Evolutionary conservation across 2,888 invertebrate species (phyloP).

Genomic region (Pandemis corylana): DNA sequence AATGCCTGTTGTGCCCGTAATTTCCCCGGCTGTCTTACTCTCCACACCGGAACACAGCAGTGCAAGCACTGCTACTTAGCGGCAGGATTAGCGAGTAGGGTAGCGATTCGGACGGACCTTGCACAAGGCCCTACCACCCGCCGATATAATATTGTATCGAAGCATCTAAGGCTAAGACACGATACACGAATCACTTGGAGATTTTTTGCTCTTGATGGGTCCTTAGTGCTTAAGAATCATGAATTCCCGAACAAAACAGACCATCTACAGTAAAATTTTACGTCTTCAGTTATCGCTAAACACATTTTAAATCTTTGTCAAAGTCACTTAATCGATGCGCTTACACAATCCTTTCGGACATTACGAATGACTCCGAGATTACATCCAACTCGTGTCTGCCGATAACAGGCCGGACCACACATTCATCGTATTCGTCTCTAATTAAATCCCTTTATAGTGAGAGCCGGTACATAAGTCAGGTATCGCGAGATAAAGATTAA

Average conservation of each 20-base stretch:
- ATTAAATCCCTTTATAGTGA: constrained; percentile 70
- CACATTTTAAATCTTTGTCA: constrained; percentile 53
- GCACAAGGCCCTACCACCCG: too few relatives aligned
- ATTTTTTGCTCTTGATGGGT: not conserved
- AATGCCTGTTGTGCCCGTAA: too few relatives aligned
- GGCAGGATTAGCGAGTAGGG: too few relatives aligned
- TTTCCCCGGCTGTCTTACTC: too few relatives aligned
- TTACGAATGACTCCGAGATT: constrained; percentile 70
- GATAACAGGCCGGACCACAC: constrained; percentile 75
- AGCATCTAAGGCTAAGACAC: too few relatives aligned
- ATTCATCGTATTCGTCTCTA: constrained; percentile 71
- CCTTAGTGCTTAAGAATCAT: not conserved
- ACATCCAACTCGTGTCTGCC: constrained; percentile 67
- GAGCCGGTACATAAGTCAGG: constrained; percentile 55
- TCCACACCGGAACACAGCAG: too few relatives aligned
- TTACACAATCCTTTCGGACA: constrained; percentile 61
- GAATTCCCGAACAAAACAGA: constrained; percentile 17
- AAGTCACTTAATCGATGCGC: constrained; percentile 52
- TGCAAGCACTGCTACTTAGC: too few relatives aligned
- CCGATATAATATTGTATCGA: too few relatives aligned
- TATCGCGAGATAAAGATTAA: constrained; percentile 78
- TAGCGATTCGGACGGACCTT: too few relatives aligned
- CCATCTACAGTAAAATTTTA: constrained; percentile 28
- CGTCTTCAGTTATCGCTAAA: constrained; percentile 42
- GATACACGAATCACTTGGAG: too few relatives aligned